phyloP scores from a whole-genome alignment of 2,113 vertebrate species.

The Myotis davidii region DNA sequence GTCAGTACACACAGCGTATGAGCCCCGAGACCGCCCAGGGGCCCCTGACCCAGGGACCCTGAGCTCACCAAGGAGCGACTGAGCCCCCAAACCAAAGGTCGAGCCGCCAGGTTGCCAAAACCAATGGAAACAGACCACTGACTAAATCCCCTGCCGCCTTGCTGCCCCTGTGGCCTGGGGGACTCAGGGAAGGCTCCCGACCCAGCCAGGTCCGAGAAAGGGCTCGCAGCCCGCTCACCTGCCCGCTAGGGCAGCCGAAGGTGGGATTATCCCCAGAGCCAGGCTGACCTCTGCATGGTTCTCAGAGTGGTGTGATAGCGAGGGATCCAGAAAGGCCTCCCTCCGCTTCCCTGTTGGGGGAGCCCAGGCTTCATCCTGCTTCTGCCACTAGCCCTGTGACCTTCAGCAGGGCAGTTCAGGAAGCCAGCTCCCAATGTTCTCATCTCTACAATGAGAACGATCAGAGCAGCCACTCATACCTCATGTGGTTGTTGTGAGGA shows the following conservation, averaged over 20 bases:
- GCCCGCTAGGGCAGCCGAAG: background rate
- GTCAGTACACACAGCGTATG: background rate
- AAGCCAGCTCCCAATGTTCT: background rate
- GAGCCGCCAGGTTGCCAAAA: background rate
- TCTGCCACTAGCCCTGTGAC: background rate
- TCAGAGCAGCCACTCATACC: background rate
- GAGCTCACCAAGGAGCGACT: background rate
- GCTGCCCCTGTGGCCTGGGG: background rate
- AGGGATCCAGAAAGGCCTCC: background rate
- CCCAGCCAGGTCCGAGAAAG: background rate
- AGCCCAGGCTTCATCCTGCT: background rate
- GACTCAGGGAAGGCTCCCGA: background rate
- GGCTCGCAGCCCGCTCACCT: background rate
- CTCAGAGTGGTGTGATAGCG: background rate
- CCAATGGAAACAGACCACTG: fast-evolving
- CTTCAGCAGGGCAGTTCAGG: background rate
- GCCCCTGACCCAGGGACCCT: background rate
- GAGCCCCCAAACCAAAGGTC: background rate
- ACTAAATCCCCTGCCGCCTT: background rate
- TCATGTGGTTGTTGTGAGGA: background rate
- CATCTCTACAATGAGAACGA: background rate
- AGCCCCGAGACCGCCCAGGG: background rate
- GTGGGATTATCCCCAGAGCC: background rate
- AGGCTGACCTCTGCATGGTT: background rate
- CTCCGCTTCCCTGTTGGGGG: background rate